Evolutionary conservation across 2,888 invertebrate genomes (phyloP), one percentile per base, ranked within the genome.

Genomic region (Pyrrhosoma nymphula): DNA sequence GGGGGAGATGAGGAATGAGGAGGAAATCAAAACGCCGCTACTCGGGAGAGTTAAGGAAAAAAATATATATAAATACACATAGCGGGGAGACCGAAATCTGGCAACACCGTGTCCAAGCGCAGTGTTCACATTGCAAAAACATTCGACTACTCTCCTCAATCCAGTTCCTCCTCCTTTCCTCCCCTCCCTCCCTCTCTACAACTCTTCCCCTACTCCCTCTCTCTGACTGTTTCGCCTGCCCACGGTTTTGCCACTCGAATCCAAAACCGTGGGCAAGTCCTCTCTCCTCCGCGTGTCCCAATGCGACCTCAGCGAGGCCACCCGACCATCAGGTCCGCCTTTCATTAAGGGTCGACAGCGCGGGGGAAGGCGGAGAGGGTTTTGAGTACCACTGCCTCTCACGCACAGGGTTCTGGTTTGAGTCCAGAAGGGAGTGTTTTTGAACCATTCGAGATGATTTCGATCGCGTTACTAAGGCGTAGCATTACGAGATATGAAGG

Each of bases 31-130:
- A 82, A 82, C 82, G 30, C 82, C 30, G 82, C 30, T 82, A 6
- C 18, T n/a, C 82, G 30, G 47, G 35, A 30, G 30, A 82, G 82
- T 30, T 35, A 82, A 30, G 35, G 18, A 26, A 60, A 91, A 91
- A 56, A 39, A 55, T 4, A 47, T 47, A 47, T 8, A 47, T 47
- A 47, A 47, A 47, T 8, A 47, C 47, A 47, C 47, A 47, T 47
- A 8, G 47, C 47, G 47, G 47, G 47, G 47, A 63, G 60, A 30
- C n/a, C 69, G 47, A 75, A 93, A 93, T 47, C 39, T 75, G 75
- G 75, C 93, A 93, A 93, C 69, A n/a, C n/a, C 47, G 91, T 69
- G 47, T 69, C 47, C 69, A 93, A 26, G 39, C 93, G 69, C 91
- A 60, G 63, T 35, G 63, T 63, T 91, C 63, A 69, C 69, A 69